Evolutionary conservation across 1,140 invertebrate species (phyloP).

Genomic region (Dendrolimus kikuchii): DNA sequence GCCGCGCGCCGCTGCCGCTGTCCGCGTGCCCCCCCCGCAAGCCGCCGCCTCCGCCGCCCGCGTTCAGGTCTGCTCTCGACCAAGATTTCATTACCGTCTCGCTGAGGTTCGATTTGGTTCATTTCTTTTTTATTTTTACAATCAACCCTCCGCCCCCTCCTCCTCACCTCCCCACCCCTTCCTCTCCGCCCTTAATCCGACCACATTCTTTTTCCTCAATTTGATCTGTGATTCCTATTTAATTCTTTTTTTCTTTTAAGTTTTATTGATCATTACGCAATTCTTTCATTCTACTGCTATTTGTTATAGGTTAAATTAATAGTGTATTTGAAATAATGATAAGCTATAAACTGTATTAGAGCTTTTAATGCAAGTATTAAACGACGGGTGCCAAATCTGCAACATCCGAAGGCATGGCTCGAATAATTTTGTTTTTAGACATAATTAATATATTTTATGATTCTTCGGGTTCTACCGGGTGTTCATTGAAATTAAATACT

Average conservation of each 20-base stretch:
- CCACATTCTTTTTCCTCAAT: constrained; percentile 3
- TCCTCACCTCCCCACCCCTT: background rate
- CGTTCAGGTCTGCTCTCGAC: constrained; percentile 84
- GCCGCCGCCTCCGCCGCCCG: constrained; percentile 80
- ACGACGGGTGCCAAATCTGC: too few species aligned
- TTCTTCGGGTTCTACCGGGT: too few species aligned
- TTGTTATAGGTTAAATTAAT: too few species aligned
- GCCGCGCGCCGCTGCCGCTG: constrained; percentile 75
- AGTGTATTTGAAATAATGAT: too few species aligned
- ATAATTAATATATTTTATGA: too few species aligned
- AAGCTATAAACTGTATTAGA: too few species aligned
- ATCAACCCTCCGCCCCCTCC: constrained; percentile 6
- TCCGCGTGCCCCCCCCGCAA: constrained; percentile 69
- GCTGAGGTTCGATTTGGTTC: constrained; percentile 73
- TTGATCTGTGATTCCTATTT: constrained; percentile 6
- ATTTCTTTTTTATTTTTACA: constrained; percentile 44
- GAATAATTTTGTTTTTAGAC: too few species aligned
- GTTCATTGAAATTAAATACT: too few species aligned
- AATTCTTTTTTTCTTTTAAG: constrained; percentile 2
- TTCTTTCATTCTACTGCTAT: too few species aligned
- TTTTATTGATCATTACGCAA: too few species aligned
- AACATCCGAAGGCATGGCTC: too few species aligned
- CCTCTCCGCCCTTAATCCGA: background rate
- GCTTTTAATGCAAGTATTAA: too few species aligned
- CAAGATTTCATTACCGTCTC: constrained; percentile 75